Evolutionary conservation across 2,888 invertebrate genomes (phyloP).

Genomic region (Drosophila villosipedis): DNA sequence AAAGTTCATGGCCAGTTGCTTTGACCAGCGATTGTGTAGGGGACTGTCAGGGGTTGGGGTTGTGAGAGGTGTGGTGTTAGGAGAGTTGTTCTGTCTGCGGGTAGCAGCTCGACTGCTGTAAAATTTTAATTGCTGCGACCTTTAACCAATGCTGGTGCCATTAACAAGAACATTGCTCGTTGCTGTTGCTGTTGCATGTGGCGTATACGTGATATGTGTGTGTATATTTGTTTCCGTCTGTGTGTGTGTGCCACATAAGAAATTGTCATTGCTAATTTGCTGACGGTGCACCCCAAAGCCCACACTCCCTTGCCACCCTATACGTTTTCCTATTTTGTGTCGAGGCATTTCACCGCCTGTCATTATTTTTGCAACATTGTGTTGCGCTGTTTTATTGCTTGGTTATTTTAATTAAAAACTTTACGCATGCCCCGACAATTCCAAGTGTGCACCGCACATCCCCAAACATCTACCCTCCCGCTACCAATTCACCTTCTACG

Average conservation of each 20-base stretch:
- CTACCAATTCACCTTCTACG: not conserved
- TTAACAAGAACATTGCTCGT: constrained; percentile 35
- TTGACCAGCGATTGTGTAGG: constrained; percentile 47
- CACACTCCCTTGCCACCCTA: not conserved
- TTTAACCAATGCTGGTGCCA: constrained; percentile 35
- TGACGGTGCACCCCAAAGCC: not conserved
- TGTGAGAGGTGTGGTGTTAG: not conserved
- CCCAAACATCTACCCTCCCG: not conserved
- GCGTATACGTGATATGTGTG: constrained; percentile 40
- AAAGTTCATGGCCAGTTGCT: constrained; percentile 61
- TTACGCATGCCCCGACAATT: constrained; percentile 65
- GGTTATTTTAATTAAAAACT: constrained; percentile 81
- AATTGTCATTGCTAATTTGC: constrained; percentile 67
- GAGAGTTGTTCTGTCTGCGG: not conserved
- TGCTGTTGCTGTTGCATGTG: constrained; percentile 34
- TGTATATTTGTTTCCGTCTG: not conserved
- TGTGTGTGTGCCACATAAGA: constrained; percentile 25
- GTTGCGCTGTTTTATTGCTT: constrained; percentile 72
- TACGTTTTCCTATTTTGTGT: not conserved
- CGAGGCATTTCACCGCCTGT: not conserved
- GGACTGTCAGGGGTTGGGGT: no score
- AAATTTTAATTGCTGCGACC: constrained; percentile 71
- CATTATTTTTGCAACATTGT: constrained; percentile 51
- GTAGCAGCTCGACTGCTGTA: constrained; percentile 43
- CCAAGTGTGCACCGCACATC: constrained; percentile 45